Base-by-base conservation (phyloP, 2,888 invertebrate species). In the Pycnomerus fuliginosus region DNA sequence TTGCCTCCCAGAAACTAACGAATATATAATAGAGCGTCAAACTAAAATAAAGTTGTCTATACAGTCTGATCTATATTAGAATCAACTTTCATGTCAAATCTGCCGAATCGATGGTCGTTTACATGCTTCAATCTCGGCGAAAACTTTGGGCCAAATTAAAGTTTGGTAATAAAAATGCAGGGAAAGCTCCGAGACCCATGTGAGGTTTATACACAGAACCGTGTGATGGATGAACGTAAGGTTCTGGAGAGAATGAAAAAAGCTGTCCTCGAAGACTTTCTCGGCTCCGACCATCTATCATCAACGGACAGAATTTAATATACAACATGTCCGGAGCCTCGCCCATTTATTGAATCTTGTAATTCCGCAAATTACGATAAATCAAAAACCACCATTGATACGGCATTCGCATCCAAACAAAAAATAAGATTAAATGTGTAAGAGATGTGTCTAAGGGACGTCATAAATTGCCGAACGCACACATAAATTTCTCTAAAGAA, bases 211-310 rank as follows among this genome's bases (percentile, higher is more conserved):
- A 50, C 54, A 46, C 30, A 33, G 53, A n/a, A n/a, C 55, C 58
- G 44, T 57, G 57, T 67, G 67, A 67, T 67, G 65, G 65, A 66
- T 67, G 66, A 62, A 64, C 60, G 57, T 50, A 52, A 56, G 54
- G 54, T 55, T 50, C 42, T 44, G 43, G 48, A 53, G 53, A 56
- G 58, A 61, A 52, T 56, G 52, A 56, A 61, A 62, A n/a, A 64
- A 54, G 52, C 56, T 52, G 60, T 58, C 60, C 53, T 55, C 48
- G 38, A 42, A 32, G 46, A 51, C 44, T 55, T 60, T 61, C 53
- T 47, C 52, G 53, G 48, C 47, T 38, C 50, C 47, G 55, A 61
- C 56, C 62, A 67, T 67, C 65, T 58, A 67, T 67, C 67, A 67
- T 59, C 45, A 49, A 53, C 50, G 54, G 64, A 61, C 65, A 62